These are phyloP conservation scores for Psilopogon haemacephalus DNA, from an alignment of 2,113 vertebrate genomes.

Conservation along the genomic window DNA sequence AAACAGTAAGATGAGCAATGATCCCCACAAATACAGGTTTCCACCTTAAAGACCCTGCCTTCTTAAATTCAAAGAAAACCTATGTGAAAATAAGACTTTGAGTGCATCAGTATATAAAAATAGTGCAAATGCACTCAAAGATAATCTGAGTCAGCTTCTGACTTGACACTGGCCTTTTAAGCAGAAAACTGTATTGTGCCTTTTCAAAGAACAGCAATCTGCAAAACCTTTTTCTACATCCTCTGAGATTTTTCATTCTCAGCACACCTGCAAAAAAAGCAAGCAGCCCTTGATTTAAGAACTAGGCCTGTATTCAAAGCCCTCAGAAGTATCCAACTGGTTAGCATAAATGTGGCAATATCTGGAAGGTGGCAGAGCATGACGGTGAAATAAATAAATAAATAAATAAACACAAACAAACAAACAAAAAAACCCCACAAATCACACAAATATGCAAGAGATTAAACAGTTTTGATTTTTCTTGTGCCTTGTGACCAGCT, in stretches of 20 bases:
- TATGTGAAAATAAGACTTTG: neutral
- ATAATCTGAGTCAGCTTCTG: neutral
- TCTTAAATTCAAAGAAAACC: neutral
- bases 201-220: neutral
- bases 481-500: neutral
- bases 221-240: neutral
- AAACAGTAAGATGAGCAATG: neutral
- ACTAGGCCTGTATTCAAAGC: neutral
- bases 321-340: neutral
- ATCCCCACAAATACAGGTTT: neutral
- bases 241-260: slow-evolving; percentile 9
- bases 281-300: neutral
- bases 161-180: neutral
- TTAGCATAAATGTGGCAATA: accelerated
- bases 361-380: neutral
- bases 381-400: neutral
- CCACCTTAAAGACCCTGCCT: neutral
- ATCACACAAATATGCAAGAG: neutral
- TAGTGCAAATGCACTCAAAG: neutral
- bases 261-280: neutral
- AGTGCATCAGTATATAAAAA: neutral
- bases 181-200: neutral
- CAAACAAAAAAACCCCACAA: too few relatives aligned
- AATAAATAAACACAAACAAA: too few relatives aligned
- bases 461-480: neutral